Base-by-base conservation (phyloP, 2,797 vertebrate species). In the Falco biarmicus region DNA sequence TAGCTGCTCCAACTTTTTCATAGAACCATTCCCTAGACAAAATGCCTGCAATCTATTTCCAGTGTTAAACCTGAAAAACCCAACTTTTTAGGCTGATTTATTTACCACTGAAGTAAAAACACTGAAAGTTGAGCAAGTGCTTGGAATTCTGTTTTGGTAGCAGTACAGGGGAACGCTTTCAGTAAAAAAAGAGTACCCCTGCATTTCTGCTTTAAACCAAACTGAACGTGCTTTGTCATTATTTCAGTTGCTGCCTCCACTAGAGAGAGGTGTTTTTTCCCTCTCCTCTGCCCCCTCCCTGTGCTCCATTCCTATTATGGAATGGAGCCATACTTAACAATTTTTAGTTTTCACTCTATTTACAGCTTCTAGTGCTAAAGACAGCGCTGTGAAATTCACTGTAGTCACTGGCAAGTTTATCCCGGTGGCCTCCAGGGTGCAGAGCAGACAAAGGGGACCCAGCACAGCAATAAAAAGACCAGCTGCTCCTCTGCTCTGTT, bases 381-480 rank as follows among this genome's bases (percentile, higher is more conserved):
- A 50, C 32, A 54, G 68, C 17, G 1, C 3, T 13, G 81, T 75
- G 89, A 87, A 87, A 94, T 90, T 73, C 78, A 21, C 51, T 83
- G 86, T 86, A 60, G 81, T 68, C 94, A 84, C 84, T 78, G 39
- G 57, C 87, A 51, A 56, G 86, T 94, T 95, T 87, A 54, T 87
- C 50, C 84, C 7, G 20, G 64, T 80, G 90, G 94, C 95, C 96
- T 95, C 93, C 96, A 94, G 93, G 92, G 95, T 95, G 92, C 93
- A 85, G 90, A 87, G 82, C 78, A 95, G 86, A 97, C 95, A 95
- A 95, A 95, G 90, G 75, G 87, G 87, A 95, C 90, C 69, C 68
- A 19, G 84, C 75, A 16, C 50, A 63, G 75, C 47, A 89, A 74
- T 96, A 77, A 95, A 96, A 94, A 81, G 68, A 90, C 96, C 94